Evolutionary conservation across 2,797 vertebrate species (phyloP), one percentile per base, ranked within the genome.

Genomic region (Paratrypauchen microcephalus): DNA sequence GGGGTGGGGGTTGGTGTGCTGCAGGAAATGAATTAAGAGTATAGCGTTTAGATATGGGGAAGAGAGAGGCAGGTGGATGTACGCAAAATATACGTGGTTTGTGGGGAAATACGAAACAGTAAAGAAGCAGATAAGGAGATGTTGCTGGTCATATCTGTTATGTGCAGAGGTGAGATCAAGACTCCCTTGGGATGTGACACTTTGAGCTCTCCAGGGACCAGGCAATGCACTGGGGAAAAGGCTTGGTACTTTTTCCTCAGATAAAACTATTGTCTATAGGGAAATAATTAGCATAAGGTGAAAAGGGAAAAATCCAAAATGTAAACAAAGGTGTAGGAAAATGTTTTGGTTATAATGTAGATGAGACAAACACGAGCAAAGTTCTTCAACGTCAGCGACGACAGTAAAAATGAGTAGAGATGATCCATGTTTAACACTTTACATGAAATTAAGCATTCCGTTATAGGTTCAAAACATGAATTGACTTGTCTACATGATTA

Each of bases 171-270:
- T 67, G 72, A 77, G 72, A 69, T 78, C 36, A 24, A 12, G 30
- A 21, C 21, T 65, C 67, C 90, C 83, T 84, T n/a, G 83, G 88
- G 91, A 88, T 71, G 62, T 36, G 75, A 64, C 70, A 65, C 69
- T 73, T 66, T 88, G 87, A 90, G 85, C 87, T 66, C 62, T 26
- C 41, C 73, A 70, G 74, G 78, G 81, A 88, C 83, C 68, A 41
- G 75, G 83, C 84, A 87, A 92, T 92, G 88, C 91, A 86, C 85
- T 78, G 83, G 65, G 69, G 68, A 28, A 77, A 87, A 86, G 83
- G 79, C 79, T 80, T 77, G 47, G 63, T 69, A 47, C 66, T 50
- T 19, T 60, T 13, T 65, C 13, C 13, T 45, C 13, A 19, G 30
- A 36, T 59, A 12, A 61, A 45, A 24, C 4, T 6, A 16, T 62